Percentiles rank a stretch among this genome's conserved stretches.
Evolutionary conservation across 2,888 invertebrate genomes (phyloP).

Genomic region (Margaritifera margaritifera): DNA sequence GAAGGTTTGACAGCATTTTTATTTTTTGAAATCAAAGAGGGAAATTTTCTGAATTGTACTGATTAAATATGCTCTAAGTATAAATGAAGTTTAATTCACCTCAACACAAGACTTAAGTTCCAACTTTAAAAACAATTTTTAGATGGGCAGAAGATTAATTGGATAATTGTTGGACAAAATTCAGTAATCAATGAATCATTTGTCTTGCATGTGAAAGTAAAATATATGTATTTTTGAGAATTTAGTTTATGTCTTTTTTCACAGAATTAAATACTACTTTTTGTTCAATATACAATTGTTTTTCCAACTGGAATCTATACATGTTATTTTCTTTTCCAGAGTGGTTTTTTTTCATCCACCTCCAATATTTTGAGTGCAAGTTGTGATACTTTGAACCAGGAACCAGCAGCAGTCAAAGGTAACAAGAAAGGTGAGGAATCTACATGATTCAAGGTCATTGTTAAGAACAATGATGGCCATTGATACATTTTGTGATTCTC

Average conservation of each 20-base stretch:
- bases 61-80: too few species aligned
- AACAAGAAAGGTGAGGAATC: conserved; percentile 35
- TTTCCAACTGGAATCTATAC: conserved; percentile 4
- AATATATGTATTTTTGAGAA: background rate
- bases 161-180: too few species aligned
- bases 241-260: background rate
- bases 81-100: too few species aligned
- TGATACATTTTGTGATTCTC: too few species aligned
- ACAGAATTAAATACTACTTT: too few species aligned
- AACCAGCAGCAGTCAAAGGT: conserved; percentile 33
- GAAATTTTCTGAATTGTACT: too few species aligned
- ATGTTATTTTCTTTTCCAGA: conserved; percentile 16
- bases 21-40: too few species aligned
- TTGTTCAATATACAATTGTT: conserved; percentile 8
- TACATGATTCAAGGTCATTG: background rate
- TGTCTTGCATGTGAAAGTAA: background rate
- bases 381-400: conserved; percentile 35
- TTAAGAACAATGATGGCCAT: too few species aligned
- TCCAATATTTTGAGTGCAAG: conserved; percentile 43
- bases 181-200: background rate
- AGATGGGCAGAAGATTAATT: too few species aligned
- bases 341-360: conserved; percentile 24
- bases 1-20: too few species aligned
- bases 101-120: too few species aligned
- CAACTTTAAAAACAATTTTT: too few species aligned